Percentiles rank a stretch among this genome's conserved stretches.
Conservation (phyloP, 2,797 vertebrate species). For the Sebastes miniatus region DNA sequence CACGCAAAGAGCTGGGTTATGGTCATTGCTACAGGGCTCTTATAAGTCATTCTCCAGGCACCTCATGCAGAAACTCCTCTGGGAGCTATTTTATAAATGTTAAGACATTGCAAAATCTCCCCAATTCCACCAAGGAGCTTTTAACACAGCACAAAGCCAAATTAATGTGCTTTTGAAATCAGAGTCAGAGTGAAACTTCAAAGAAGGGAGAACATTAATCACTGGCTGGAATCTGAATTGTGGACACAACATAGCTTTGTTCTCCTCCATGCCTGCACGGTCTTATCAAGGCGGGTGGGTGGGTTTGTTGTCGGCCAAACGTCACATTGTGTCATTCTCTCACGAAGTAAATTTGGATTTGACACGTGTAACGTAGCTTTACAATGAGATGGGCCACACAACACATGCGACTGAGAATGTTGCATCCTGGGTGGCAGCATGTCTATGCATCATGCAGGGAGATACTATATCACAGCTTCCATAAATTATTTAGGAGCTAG, state of each 20-base stretch:
- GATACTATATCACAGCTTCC: slow-evolving; percentile 48
- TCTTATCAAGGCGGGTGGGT: slow-evolving; percentile 11
- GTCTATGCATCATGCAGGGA: slow-evolving; percentile 21
- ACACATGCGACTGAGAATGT: background rate
- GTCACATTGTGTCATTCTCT: slow-evolving; percentile 14
- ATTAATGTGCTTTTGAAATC: slow-evolving; percentile 67
- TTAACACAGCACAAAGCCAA: slow-evolving; percentile 48
- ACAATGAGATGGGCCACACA: background rate
- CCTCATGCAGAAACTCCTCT: slow-evolving; percentile 12
- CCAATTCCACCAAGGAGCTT: slow-evolving; percentile 35
- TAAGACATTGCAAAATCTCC: slow-evolving; percentile 29
- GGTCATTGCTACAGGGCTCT: background rate
- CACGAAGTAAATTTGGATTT: slow-evolving; percentile 44
- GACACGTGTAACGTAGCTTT: slow-evolving; percentile 11
- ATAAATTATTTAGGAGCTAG: slow-evolving; percentile 72
- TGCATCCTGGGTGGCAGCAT: slow-evolving; percentile 23
- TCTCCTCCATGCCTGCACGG: slow-evolving; percentile 29
- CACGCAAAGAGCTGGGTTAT: background rate
- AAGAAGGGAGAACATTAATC: slow-evolving; percentile 66
- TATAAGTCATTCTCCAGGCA: background rate
- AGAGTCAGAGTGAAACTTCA: slow-evolving; percentile 61
- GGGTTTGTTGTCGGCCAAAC: slow-evolving; percentile 21
- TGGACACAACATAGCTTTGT: slow-evolving; percentile 57
- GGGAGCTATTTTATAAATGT: slow-evolving; percentile 41
- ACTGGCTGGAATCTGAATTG: slow-evolving; percentile 54